Evolutionary conservation across 2,888 invertebrate species (phyloP).

Genomic region (Fragum sueziense): DNA sequence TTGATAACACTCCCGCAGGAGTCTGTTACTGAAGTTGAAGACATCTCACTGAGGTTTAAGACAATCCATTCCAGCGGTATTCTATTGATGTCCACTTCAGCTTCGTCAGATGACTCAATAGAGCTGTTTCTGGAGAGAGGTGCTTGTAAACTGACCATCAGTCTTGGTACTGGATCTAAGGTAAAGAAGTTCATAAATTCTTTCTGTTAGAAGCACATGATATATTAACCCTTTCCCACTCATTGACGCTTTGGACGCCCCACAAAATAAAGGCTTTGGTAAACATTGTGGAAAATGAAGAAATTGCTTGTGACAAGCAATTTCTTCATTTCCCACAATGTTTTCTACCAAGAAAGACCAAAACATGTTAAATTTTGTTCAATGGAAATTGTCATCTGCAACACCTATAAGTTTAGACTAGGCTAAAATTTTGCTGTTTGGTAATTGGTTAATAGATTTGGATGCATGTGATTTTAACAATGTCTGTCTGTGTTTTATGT

Average conservation of each 20-base stretch:
- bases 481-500: too few species aligned
- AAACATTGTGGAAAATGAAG: too few species aligned
- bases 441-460: too few species aligned
- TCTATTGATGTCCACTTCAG: slow-evolving; percentile 89
- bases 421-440: too few species aligned
- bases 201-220: neutral
- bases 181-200: slow-evolving; percentile 82
- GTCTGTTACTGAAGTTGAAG: slow-evolving; percentile 92
- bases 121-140: slow-evolving; percentile 94
- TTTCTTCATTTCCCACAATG: neutral
- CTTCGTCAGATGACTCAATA: slow-evolving; percentile 89
- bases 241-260: too few species aligned
- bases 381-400: too few species aligned
- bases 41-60: slow-evolving; percentile 92
- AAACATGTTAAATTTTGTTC: too few species aligned
- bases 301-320: neutral
- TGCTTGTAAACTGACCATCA: slow-evolving; percentile 90
- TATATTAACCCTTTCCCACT: neutral
- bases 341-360: too few species aligned
- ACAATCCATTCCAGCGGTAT: slow-evolving; percentile 88
- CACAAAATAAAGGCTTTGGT: too few species aligned
- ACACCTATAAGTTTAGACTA: too few species aligned
- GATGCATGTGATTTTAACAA: neutral
- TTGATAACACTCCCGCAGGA: slow-evolving; percentile 88
- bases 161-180: slow-evolving; percentile 93